Base-by-base conservation (phyloP, 2,888 invertebrate genomes). In the Holacanthella duospinosa region DNA sequence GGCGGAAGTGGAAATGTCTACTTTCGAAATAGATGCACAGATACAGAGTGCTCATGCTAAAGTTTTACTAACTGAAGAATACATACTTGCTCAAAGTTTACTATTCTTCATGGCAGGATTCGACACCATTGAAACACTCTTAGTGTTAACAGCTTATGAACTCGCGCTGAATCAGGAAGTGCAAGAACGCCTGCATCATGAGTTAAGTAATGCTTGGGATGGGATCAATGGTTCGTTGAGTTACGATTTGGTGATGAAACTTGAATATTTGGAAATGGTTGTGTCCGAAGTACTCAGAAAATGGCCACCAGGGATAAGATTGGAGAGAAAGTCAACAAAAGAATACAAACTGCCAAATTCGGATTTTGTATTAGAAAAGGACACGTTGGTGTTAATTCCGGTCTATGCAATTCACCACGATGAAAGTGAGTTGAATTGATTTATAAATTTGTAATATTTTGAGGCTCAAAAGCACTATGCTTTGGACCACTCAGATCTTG, bases 251-350 rank as follows among this genome's bases (percentile, higher is more conserved):
- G 43, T 68, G 26, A 54, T 21, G 16, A 29, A 64, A 12, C 63
- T 71, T 66, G 64, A 69, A 29, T 68, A 68, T 56, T 44, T 69
- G 64, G 71, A 71, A 4, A 68, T 65, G 55, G 61, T 71, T 53
- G 58, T 71, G n/a, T 58, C 66, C 44, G 71, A 66, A 67, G 53
- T n/a, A 25, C 54, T 24, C 24, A 27, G 48, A 44, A n/a, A 29
- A 48, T 64, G 60, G 9, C 60, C 64, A 19, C 56, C 64, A 2
- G 64, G 55, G 3, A 29, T 60, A 2, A 21, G 64, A 44, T 24
- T 60, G 19, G 63, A 63, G 25, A 25, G 63, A 55, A 56, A 44
- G 12, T 26, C 29, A 4, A 56, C 56, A 9, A 55, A 44, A 12
- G 60, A 60, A 28, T 63, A 63, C 48, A 60, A 63, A 28, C 43